Conservation (phyloP, 1,140 invertebrate species). For the Epicauta chinensis region DNA sequence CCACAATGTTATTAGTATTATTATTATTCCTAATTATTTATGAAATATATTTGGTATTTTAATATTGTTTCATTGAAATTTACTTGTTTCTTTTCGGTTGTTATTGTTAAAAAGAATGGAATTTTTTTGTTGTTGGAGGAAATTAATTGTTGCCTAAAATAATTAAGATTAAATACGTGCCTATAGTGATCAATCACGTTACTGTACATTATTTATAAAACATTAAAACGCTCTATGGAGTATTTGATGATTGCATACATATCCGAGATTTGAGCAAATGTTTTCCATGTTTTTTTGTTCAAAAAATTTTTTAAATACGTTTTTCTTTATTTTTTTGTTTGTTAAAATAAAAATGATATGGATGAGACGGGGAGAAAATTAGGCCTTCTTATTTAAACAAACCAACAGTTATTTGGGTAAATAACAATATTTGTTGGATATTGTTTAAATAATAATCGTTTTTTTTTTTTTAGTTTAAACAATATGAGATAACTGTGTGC, state of each 20-base stretch:
- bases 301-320: too few relatives aligned
- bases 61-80: conserved; percentile 20
- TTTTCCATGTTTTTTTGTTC: conserved; percentile 4
- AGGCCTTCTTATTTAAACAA: conserved; percentile 1
- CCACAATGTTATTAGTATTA: conserved; percentile 7
- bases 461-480: too few relatives aligned
- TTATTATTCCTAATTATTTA: conserved; percentile 14
- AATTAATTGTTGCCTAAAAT: conserved; percentile 1
- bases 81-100: neutral
- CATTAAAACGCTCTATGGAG: conserved; percentile 22
- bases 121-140: neutral
- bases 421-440: too few relatives aligned
- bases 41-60: conserved; percentile 16
- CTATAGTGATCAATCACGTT: conserved; percentile 24
- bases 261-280: conserved; percentile 24
- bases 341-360: conserved; percentile 4
- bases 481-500: too few relatives aligned
- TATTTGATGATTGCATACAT: conserved; percentile 23
- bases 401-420: too few relatives aligned
- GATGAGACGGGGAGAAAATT: conserved; percentile 2
- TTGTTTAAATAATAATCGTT: too few relatives aligned
- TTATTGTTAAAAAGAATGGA: neutral
- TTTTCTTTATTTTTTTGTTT: neutral
- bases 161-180: conserved; percentile 18
- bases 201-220: conserved; percentile 26